Evolutionary conservation across 2,888 invertebrate genomes (phyloP), one percentile per base, ranked within the genome.

Genomic region (Eurois occulta): DNA sequence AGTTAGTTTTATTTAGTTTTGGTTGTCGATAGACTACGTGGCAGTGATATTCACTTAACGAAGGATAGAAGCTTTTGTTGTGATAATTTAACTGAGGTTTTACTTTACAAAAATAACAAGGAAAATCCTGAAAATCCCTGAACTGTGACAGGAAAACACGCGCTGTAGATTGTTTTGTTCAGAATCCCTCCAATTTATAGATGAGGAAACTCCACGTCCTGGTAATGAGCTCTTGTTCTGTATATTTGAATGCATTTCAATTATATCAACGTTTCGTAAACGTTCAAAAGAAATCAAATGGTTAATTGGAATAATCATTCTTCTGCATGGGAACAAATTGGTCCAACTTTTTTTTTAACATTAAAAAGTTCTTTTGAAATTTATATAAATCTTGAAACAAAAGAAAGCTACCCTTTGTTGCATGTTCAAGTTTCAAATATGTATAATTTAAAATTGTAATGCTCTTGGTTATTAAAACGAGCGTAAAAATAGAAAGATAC

Each of bases 41-140:
- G 73, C 67, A 85, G 16, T 38, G 64, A 72, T 65, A 81, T 69
- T 70, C 60, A 81, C 65, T 72, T 77, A 85, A 75, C 55, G 62
- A 66, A 68, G 52, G 64, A 24, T 38, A n/a, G 48, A 41, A 76
- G 58, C 35, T 46, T 73, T 64, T 52, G 64, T 60, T 62, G 24
- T 41, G 48, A 72, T 84, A 43, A 75, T 67, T 72, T 72, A 65
- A 62, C 32, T 13, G 38, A 52, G 62, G 24, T 46, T 80, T 70
- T 62, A 32, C 28, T 68, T 58, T 21, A 35, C 11, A 48, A 70
- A 73, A 75, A 62, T 75, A 83, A 83, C 55, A 80, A 80, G 85
- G 72, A 66, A 72, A 80, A 79, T 71, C 84, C 62, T n/a, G 64
- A 55, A 72, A 60, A 79, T 55, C 74, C 67, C n/a, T 75, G 21